Conservation (phyloP, 2,797 vertebrate genomes). For the Eidolon dupreanum region DNA sequence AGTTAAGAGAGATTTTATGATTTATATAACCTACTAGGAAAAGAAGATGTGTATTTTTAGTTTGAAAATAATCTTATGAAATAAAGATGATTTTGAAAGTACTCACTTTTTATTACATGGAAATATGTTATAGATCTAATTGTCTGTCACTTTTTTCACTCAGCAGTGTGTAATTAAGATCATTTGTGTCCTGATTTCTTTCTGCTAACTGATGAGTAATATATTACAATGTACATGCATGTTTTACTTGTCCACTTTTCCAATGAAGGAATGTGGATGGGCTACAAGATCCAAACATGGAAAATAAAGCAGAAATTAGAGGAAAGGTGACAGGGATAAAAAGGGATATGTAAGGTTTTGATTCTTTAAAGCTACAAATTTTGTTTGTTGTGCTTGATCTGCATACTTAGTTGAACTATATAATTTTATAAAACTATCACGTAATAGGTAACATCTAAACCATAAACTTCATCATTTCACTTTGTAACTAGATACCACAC, state of each 20-base stretch:
- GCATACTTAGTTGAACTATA: background rate
- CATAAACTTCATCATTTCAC: background rate
- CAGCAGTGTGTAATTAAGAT: background rate
- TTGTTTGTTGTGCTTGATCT: background rate
- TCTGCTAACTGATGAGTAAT: background rate
- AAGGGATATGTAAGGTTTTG: background rate
- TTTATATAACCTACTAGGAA: background rate
- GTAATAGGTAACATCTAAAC: background rate
- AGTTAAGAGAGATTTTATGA: background rate
- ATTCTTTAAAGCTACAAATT: background rate
- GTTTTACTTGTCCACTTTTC: background rate
- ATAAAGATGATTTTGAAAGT: background rate
- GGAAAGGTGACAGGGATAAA: background rate
- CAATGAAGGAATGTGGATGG: background rate
- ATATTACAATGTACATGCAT: background rate
- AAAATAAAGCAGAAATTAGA: background rate
- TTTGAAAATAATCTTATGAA: background rate
- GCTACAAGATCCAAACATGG: background rate
- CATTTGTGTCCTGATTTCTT: background rate
- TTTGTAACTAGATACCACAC: background rate
- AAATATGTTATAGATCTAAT: background rate
- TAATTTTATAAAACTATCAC: background rate
- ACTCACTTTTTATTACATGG: background rate
- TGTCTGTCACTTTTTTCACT: background rate
- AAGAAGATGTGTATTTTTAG: background rate